Evolutionary conservation across 2,797 vertebrate species (phyloP), one percentile per base, ranked within the genome.

Genomic region (Miichthys miiuy): DNA sequence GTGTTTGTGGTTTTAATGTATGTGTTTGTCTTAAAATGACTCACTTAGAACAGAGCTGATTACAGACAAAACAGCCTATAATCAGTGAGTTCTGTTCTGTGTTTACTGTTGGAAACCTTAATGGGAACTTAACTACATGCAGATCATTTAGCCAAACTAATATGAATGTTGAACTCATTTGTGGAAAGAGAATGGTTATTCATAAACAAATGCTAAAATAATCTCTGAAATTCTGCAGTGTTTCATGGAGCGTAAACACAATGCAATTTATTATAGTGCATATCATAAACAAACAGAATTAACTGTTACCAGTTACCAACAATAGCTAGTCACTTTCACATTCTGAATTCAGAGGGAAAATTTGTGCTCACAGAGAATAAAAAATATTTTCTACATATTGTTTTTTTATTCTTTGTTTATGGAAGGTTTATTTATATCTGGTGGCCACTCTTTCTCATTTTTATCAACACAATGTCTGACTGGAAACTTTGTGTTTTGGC

Each of bases 231-330:
- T 14, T 47, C 52, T 70, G 58, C 18, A 58, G 12, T 61, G 66
- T 75, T 79, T 75, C n/a, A 75, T 66, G 81, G 30, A 72, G 77
- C 62, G 56, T 72, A 47, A 86, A 69, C 60, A 54, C 54, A 61
- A 48, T n/a, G 18, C 30, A n/a, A 10, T 70, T 54, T 50, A 42
- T 6, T 55, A 46, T 6, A 30, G 52, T 58, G 25, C 62, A 60
- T 38, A 67, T 75, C 23, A 69, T 76, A 62, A 76, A 69, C n/a
- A 0, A 2, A 51, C n/a, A 38, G 27, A 8, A 73, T 5, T 67
- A 18, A 67, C 7, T 57, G 50, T 3, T 62, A 18, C 6, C 17
- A 27, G n/a, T 68, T 50, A n/a, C 38, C 6, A 30, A 27, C 27
- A 4, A 4, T 1, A 55, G 7, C 51, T 9, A 27, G 20, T 2